phyloP scores from a whole-genome alignment of 2,113 vertebrate genomes.

The Bostrychus sinensis region DNA sequence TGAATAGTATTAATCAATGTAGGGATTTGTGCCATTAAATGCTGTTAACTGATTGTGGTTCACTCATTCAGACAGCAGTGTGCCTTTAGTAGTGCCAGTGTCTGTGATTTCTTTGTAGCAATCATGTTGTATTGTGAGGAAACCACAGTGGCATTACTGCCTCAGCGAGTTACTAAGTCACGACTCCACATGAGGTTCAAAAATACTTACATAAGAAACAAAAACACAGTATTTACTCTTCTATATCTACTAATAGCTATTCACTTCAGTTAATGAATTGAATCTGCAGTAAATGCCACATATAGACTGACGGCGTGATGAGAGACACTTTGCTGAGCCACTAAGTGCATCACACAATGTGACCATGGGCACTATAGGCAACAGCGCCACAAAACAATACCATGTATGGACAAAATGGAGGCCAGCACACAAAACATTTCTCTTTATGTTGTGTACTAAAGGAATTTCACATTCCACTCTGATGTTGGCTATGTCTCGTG shows the following conservation, averaged over 20 bases:
- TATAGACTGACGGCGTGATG: no score
- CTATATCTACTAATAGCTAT: background rate
- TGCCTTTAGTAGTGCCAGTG: background rate
- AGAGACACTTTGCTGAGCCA: no score
- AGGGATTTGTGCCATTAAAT: background rate
- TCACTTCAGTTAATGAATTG: background rate
- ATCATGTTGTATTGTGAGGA: background rate
- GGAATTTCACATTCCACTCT: background rate
- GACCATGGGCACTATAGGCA: no score
- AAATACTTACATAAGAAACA: no score
- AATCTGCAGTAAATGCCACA: no score
- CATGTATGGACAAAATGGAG: background rate
- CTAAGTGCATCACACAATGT: no score
- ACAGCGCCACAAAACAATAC: no score
- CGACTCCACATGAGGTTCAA: no score
- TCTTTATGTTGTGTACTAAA: background rate
- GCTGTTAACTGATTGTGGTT: slow-evolving; percentile 6
- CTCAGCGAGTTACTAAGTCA: background rate
- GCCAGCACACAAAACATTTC: background rate
- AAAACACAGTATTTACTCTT: background rate
- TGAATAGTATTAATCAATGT: background rate
- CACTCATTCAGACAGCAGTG: background rate
- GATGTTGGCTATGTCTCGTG: background rate
- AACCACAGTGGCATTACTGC: background rate
- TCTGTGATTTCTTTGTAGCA: background rate